Evolutionary conservation across 2,113 vertebrate species (phyloP).

Genomic region (Capricornis sumatraensis): DNA sequence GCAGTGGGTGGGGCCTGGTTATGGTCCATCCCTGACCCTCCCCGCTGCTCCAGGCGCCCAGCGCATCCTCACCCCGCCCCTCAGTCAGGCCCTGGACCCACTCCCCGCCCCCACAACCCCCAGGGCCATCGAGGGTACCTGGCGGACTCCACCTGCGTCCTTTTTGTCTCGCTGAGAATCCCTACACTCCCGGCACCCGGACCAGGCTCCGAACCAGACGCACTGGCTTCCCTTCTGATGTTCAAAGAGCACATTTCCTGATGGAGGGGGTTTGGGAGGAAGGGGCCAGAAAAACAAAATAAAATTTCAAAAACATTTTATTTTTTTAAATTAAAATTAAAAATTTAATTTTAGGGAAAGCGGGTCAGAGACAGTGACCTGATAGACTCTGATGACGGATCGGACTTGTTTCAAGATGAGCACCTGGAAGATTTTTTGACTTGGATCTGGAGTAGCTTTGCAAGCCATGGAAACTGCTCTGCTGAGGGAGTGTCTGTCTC

Average conservation of each 20-base stretch:
- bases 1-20: not conserved
- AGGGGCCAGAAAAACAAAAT: not conserved
- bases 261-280: not conserved
- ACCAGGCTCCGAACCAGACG: rapidly evolving
- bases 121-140: not conserved
- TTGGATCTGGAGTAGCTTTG: slow-evolving; percentile 93
- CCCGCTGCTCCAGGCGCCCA: not conserved
- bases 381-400: slow-evolving; percentile 95
- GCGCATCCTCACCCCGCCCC: not conserved
- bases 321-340: not conserved
- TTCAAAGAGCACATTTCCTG: not conserved
- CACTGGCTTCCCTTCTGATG: not conserved
- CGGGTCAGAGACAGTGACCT: slow-evolving; percentile 86
- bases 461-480: slow-evolving; percentile 87
- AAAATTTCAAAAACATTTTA: not conserved
- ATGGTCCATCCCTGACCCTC: not conserved
- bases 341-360: not conserved
- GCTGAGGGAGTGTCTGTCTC: slow-evolving; percentile 88
- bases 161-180: not conserved
- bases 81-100: not conserved
- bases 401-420: slow-evolving; percentile 94
- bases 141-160: rapidly evolving
- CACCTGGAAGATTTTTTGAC: slow-evolving; percentile 95
- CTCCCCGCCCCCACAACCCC: rapidly evolving
- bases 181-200: not conserved